A percentile compares a stretch with the other conserved stretches of the same genome.
Conservation (phyloP, 2,113 vertebrate genomes). For the Hyla sarda region DNA sequence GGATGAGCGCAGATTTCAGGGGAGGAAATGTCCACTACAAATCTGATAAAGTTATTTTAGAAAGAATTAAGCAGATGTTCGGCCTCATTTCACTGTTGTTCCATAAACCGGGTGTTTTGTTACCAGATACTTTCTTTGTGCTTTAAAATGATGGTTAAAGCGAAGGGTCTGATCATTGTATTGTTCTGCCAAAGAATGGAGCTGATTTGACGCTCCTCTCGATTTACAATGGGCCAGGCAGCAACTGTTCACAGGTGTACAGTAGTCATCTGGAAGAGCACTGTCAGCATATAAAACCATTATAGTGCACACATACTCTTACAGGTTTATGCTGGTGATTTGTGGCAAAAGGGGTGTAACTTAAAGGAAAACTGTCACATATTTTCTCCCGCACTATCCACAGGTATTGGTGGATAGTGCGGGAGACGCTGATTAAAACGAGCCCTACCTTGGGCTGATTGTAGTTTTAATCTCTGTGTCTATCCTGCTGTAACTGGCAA, state of each 20-base stretch:
- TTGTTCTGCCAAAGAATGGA: constrained; percentile 35
- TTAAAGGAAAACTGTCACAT: too few species aligned
- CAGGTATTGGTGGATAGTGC: too few species aligned
- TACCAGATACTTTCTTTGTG: background rate
- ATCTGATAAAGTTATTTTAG: constrained; percentile 36
- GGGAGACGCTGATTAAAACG: too few species aligned
- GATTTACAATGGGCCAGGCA: constrained; percentile 1
- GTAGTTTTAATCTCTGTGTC: too few species aligned
- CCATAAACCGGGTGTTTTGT: background rate
- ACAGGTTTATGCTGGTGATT: too few species aligned
- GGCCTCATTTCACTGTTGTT: background rate
- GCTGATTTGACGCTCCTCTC: constrained; percentile 26
- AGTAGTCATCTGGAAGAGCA: background rate
- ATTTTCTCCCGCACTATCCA: too few species aligned
- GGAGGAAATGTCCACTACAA: constrained; percentile 28
- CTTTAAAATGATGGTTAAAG: constrained; percentile 22
- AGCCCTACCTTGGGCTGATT: too few species aligned
- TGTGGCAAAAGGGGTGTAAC: too few species aligned
- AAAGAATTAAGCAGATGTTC: constrained; percentile 29
- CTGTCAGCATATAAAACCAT: background rate
- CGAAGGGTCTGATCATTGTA: constrained; percentile 31
- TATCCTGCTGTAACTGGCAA: too few species aligned
- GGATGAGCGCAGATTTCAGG: background rate
- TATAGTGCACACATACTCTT: background rate
- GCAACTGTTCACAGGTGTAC: constrained; percentile 23